Percentiles rank a stretch among this genome's conserved stretches.
Conservation (phyloP, 2,113 vertebrate genomes). For the Poicephalus meyeri region DNA sequence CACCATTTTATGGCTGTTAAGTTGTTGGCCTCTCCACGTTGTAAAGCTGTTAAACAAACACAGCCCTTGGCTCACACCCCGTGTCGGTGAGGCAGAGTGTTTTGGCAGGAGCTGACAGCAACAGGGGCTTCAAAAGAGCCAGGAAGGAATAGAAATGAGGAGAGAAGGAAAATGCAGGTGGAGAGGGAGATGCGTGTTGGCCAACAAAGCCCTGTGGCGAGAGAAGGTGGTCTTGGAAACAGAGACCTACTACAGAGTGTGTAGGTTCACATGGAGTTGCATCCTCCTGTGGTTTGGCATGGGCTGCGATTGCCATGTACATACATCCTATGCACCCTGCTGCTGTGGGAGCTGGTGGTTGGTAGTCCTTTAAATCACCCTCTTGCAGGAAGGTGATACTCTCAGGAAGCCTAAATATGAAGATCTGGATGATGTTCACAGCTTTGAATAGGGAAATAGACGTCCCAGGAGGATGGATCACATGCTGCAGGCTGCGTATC, state of each 20-base stretch:
- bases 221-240: not conserved
- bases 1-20: slow-evolving; percentile 15
- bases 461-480: not conserved
- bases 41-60: slow-evolving; percentile 33
- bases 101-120: not conserved
- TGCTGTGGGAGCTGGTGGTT: not conserved
- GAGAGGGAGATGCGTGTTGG: not conserved
- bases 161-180: not conserved
- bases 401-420: not conserved
- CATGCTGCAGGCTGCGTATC: fast-evolving
- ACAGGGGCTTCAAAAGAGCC: not conserved
- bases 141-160: not conserved
- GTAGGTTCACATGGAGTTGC: not conserved
- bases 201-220: not conserved
- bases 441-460: not conserved
- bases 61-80: not conserved
- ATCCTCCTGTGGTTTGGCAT: not conserved
- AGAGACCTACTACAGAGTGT: not conserved
- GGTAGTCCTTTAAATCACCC: not conserved
- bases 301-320: not conserved
- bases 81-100: not conserved
- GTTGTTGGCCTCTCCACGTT: not conserved
- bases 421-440: not conserved
- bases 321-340: not conserved
- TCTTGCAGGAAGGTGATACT: not conserved